These are phyloP conservation scores for Dolichallabes microphthalmus DNA, from an alignment of 2,113 vertebrate species.

Conservation along the genomic window DNA sequence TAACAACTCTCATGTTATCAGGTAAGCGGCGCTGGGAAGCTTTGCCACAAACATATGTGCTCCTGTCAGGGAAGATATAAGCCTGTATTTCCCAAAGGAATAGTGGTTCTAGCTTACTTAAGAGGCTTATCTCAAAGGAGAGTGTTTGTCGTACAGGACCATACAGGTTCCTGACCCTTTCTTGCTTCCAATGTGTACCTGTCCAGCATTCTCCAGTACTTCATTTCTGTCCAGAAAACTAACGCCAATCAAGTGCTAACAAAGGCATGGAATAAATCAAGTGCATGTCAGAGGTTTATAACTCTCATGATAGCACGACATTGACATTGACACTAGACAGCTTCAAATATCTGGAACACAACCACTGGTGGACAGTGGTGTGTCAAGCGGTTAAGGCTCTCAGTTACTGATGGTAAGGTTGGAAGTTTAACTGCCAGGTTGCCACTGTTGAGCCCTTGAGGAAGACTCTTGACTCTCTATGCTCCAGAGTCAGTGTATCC, in stretches of 20 bases:
- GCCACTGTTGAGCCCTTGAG: no score
- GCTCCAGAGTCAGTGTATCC: no score
- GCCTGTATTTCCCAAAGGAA: neutral
- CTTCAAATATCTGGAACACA: neutral
- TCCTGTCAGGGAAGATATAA: neutral
- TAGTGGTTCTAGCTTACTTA: neutral
- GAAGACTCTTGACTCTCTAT: no score
- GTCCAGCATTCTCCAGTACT: neutral
- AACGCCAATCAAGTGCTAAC: neutral
- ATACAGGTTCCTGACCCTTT: neutral
- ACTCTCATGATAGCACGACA: neutral
- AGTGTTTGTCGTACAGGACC: neutral
- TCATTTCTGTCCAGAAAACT: neutral
- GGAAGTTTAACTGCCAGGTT: no score
- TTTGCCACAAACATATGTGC: neutral
- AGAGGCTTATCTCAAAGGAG: neutral
- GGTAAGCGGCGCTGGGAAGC: conserved; percentile 63
- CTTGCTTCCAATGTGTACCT: neutral
- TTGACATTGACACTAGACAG: neutral
- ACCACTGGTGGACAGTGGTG: neutral
- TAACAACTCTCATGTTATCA: conserved; percentile 73
- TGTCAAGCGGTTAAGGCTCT: no score
- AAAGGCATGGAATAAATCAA: neutral
- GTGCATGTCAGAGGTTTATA: neutral
- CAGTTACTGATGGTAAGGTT: no score